phyloP scores from a whole-genome alignment of 2,113 vertebrate genomes.

The Siniperca knerii region DNA sequence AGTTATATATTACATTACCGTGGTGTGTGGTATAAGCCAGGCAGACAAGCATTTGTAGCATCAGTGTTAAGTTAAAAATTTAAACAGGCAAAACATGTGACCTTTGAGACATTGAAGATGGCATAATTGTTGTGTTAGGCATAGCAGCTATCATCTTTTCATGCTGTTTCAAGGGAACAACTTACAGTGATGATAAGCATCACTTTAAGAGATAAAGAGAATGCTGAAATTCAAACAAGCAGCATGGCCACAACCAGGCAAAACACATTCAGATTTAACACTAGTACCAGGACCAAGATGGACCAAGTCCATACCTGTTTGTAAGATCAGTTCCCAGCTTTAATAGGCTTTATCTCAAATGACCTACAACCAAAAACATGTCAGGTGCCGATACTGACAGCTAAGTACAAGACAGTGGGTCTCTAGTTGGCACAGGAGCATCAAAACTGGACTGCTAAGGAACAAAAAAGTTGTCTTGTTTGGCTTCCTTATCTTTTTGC shows the following conservation, averaged over 20 bases:
- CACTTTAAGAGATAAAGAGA: neutral
- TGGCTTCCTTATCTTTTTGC: neutral
- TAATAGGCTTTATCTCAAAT: neutral
- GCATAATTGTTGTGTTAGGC: too few species aligned
- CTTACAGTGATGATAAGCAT: neutral
- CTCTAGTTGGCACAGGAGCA: neutral
- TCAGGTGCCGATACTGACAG: neutral
- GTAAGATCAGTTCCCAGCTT: neutral
- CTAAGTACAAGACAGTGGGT: neutral
- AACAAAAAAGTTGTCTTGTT: neutral
- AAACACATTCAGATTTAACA: too few species aligned
- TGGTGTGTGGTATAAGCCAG: conserved; percentile 11
- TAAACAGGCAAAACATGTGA: neutral
- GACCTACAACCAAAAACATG: neutral
- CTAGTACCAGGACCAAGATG: too few species aligned
- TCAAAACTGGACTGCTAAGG: neutral
- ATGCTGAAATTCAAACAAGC: too few species aligned
- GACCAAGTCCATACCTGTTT: too few species aligned
- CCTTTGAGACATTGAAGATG: neutral
- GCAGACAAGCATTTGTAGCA: neutral
- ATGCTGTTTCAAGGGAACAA: neutral
- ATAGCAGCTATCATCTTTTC: neutral
- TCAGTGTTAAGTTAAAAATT: neutral
- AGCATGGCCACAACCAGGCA: too few species aligned
- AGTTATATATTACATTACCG: neutral